Evolutionary conservation across 1,140 invertebrate species (phyloP).

Genomic region (Temnothorax curvispinosus): DNA sequence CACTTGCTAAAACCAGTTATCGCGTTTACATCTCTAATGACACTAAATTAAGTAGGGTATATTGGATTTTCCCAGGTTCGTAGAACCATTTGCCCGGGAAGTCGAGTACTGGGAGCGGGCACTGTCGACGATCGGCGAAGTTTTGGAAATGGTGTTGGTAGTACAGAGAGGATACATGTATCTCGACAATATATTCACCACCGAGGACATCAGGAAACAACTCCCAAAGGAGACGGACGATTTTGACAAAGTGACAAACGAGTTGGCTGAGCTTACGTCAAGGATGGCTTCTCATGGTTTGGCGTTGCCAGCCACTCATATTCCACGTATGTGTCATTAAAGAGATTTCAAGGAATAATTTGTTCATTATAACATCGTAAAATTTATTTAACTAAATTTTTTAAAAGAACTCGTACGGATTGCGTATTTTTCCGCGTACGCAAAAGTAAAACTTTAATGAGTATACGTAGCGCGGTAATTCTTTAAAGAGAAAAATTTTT

Average conservation of each 20-base stretch:
- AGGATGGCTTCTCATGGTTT: conserved; percentile 77
- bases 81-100: conserved; percentile 86
- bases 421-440: not conserved
- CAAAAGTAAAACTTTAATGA: not conserved
- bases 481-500: not conserved
- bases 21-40: not conserved
- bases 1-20: conserved; percentile 3
- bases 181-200: conserved; percentile 94
- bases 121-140: conserved; percentile 92
- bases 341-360: conserved; percentile 10
- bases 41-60: not conserved
- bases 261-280: conserved; percentile 91
- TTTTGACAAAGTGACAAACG: conserved; percentile 90
- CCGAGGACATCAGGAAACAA: conserved; percentile 94
- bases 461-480: not conserved
- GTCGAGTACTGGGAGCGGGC: conserved; percentile 91
- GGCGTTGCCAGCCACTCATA: conserved; percentile 79
- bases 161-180: conserved; percentile 94
- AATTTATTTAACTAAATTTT: not conserved
- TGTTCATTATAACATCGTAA: not conserved
- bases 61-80: conserved; percentile 87
- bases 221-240: conserved; percentile 91
- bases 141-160: conserved; percentile 90
- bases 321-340: conserved; percentile 79
- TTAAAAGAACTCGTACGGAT: not conserved